These are phyloP conservation scores for Lithosia quadra DNA, from an alignment of 2,888 invertebrate genomes.

Conservation along the genomic window DNA sequence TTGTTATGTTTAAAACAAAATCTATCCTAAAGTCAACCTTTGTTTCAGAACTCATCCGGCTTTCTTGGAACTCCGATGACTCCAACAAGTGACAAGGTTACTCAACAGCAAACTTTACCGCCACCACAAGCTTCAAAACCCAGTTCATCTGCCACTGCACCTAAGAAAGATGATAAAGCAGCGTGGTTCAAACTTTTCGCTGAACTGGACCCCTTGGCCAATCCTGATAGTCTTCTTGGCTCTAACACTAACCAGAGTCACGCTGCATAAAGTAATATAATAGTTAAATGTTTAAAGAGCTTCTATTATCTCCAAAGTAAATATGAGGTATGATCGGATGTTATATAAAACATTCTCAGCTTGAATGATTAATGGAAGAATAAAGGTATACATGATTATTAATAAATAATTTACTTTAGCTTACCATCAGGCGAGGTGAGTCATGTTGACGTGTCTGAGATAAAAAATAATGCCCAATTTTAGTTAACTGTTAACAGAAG, in stretches of 20 bases:
- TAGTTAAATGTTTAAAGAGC: conserved; percentile 6
- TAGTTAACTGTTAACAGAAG: background rate
- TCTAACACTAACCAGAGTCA: conserved; percentile 82
- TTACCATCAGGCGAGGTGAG: too few species aligned
- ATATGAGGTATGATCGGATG: background rate
- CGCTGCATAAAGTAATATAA: conserved; percentile 70
- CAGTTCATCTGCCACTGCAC: conserved; percentile 53
- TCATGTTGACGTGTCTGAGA: too few species aligned
- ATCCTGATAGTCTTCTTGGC: conserved; percentile 89
- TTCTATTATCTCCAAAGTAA: conserved; percentile 3
- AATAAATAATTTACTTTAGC: too few species aligned
- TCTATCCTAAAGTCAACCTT: background rate
- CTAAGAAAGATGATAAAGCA: conserved; percentile 86
- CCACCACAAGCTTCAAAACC: conserved; percentile 51
- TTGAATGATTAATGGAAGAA: background rate
- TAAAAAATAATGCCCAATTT: background rate
- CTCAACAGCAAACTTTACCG: conserved; percentile 44
- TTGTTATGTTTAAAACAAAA: background rate
- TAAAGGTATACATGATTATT: background rate
- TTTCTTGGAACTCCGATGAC: conserved; percentile 62
- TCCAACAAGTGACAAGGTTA: conserved; percentile 53
- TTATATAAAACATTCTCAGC: background rate
- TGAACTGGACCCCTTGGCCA: conserved; percentile 96
- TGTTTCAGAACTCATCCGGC: conserved; percentile 66
- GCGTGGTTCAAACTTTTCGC: conserved; percentile 97